A percentile compares a stretch with the other conserved stretches of the same genome.
Evolutionary conservation across 2,113 vertebrate genomes (phyloP).

Genomic region (Lynx canadensis): DNA sequence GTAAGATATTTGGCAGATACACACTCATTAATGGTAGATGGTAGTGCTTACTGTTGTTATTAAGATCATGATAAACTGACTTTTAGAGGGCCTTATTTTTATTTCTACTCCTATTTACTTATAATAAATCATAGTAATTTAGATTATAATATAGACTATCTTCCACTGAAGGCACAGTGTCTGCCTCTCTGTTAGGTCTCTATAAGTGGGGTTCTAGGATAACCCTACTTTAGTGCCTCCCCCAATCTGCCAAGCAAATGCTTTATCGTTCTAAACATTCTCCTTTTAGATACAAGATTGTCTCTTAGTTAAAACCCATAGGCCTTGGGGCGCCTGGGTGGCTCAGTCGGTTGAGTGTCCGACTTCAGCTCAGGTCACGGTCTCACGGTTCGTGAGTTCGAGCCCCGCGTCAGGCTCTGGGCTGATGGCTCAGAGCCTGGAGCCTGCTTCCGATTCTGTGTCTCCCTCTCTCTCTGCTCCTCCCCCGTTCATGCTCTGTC

Average conservation of each 20-base stretch:
- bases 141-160: background rate
- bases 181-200: background rate
- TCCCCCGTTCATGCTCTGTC: no score
- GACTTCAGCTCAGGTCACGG: no score
- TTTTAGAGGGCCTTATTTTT: background rate
- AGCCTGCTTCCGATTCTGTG: no score
- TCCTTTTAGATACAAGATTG: background rate
- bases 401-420: no score
- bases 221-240: background rate
- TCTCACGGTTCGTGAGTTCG: no score
- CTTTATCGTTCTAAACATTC: background rate
- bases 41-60: background rate
- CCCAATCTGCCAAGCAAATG: background rate
- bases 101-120: conserved; percentile 10
- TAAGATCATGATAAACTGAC: background rate
- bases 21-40: background rate
- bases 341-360: no score
- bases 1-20: background rate
- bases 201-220: background rate
- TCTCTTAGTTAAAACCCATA: background rate
- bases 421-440: no score
- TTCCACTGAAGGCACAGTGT: background rate
- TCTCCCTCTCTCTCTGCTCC: no score
- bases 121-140: background rate
- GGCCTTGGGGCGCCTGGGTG: background rate